Evolutionary conservation across 2,888 invertebrate genomes (phyloP).

Genomic region (Clanis bilineata): DNA sequence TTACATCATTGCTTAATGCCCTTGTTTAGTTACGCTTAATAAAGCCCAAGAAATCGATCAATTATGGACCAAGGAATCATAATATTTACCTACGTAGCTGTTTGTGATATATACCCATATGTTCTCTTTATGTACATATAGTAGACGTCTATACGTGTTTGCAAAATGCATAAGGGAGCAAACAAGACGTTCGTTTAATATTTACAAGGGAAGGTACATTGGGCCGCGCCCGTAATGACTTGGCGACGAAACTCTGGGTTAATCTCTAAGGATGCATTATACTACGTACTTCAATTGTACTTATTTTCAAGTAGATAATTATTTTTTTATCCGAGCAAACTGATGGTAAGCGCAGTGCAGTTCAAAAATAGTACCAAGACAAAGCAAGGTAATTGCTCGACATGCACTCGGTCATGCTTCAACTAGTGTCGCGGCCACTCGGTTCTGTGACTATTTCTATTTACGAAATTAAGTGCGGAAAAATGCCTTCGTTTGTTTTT

Average conservation of each 20-base stretch:
- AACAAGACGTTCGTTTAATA: conserved; percentile 47
- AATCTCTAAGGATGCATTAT: conserved; percentile 16
- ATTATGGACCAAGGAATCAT: neutral
- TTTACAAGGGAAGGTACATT: conserved; percentile 45
- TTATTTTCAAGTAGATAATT: no score
- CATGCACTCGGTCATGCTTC: no score
- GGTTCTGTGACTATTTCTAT: no score
- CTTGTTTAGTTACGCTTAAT: no score
- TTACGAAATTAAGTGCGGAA: no score
- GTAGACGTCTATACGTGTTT: conserved; percentile 26
- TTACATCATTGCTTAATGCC: no score
- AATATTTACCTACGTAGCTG: neutral
- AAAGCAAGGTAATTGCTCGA: no score
- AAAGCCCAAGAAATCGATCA: neutral
- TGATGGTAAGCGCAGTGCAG: neutral
- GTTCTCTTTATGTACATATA: neutral
- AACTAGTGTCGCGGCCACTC: no score
- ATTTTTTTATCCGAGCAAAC: no score
- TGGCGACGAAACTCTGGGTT: conserved; percentile 8
- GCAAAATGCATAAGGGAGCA: conserved; percentile 51
- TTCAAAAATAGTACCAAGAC: no score
- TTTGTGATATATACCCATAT: neutral
- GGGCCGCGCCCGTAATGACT: conserved; percentile 19
- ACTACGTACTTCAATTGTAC: no score
- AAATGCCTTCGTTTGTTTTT: no score